A percentile compares a stretch with the other conserved stretches of the same genome.
These are phyloP conservation scores for Poeciliopsis prolifica DNA, from an alignment of 2,113 vertebrate genomes.

Conservation along the genomic window DNA sequence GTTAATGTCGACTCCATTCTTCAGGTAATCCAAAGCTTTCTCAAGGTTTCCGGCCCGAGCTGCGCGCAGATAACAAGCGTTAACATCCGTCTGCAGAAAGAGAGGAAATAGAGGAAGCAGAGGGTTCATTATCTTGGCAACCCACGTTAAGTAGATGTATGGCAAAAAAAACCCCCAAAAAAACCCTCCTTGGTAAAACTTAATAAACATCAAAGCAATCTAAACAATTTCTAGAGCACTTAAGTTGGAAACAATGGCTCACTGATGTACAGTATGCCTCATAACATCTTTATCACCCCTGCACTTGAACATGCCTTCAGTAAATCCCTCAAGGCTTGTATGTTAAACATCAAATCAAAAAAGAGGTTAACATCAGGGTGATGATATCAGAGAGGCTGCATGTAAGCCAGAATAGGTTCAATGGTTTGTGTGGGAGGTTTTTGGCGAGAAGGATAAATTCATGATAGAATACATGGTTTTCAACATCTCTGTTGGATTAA, in stretches of 20 bases:
- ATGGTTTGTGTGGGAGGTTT: not conserved
- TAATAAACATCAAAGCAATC: no score
- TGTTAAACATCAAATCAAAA: slow-evolving; percentile 21
- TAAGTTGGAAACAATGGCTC: not conserved
- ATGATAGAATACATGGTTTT: not conserved
- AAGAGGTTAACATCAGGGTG: not conserved
- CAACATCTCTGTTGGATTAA: slow-evolving; percentile 5
- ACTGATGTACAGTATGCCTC: not conserved
- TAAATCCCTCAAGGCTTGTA: slow-evolving; percentile 23
- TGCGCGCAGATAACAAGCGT: slow-evolving; percentile 95
- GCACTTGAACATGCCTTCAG: slow-evolving; percentile 29
- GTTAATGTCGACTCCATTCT: slow-evolving; percentile 97
- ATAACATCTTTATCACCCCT: slow-evolving; percentile 11
- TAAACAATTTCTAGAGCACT: no score
- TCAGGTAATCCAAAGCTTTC: slow-evolving; percentile 97
- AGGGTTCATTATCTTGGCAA: not conserved
- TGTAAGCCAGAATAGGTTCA: not conserved
- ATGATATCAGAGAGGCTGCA: slow-evolving; percentile 4
- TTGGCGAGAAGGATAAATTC: not conserved
- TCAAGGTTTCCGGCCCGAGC: slow-evolving; percentile 95
- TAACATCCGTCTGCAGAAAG: slow-evolving; percentile 90
- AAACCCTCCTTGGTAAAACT: no score
- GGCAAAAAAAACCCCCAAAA: not conserved
- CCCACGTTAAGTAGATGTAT: not conserved
- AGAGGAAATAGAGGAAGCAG: not conserved